Evolutionary conservation across 2,888 invertebrate genomes (phyloP), one percentile per base, ranked within the genome.

Genomic region (Tuberolachnus salignus): DNA sequence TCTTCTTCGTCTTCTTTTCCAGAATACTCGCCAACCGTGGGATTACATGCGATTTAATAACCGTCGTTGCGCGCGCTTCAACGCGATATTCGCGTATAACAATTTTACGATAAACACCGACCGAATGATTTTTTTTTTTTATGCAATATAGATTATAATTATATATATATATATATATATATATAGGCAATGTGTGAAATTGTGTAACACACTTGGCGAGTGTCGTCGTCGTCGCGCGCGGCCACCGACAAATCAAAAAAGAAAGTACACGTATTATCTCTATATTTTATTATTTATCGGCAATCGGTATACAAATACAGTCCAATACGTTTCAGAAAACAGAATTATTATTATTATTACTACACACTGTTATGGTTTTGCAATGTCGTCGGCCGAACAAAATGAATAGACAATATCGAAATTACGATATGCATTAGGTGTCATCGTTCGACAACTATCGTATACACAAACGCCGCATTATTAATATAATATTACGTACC

Each of bases 121-220:
- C n/a, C 46, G 19, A 49, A 61, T 10, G 10, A 42, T 70, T 72
- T n/a, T n/a, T n/a, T n/a, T n/a, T n/a, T n/a, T n/a, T 72, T 61
- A 72, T 61, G 72, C 21, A 72, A 72, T 61, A 49, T 66, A 21
- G n/a, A n/a, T n/a, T n/a, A n/a, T n/a, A n/a, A n/a, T n/a, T n/a
- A n/a, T n/a, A n/a, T n/a, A n/a, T 1, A 19, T 49, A 14, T 3
- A 16, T 19, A 4, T 21, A n/a, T 9, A 9, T 11, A 6, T 34
- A 26, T 14, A 49, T 26, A 49, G n/a, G 49, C 61, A 46, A 71
- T 46, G 71, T n/a, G 72, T 19, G 4, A 61, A 72, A 72, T 72
- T 72, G 49, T 72, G 72, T 61, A 72, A 72, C 21, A n/a, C 16
- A 51, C 34, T 72, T 61, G 61, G 61, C 61, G 21, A 72, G 34